Base-by-base conservation (phyloP, 2,888 invertebrate species). In the Embidobia sp. region DNA sequence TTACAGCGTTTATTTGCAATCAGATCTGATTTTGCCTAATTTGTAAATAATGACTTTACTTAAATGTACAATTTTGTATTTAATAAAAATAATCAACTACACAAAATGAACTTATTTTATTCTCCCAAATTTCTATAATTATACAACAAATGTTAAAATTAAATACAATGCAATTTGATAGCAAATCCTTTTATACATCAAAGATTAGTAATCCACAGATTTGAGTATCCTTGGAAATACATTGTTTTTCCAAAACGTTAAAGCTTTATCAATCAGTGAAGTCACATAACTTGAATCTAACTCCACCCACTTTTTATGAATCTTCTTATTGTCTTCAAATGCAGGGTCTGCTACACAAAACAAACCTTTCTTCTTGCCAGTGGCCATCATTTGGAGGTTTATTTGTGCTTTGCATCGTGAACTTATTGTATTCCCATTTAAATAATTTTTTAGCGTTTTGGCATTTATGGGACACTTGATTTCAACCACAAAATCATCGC, bases 301-400 rank as follows among this genome's bases (percentile, higher is more conserved):
- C 18, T 72, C 59, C 11, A 76, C 49, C 35, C 69, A 42, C 22
- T 22, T 22, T 6, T 3, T 22, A 6, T 22, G 6, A 22, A 22
- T 22, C 22, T 22, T 22, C 22, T 22, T 22, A 6, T 22, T 22
- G 7, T 16, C 31, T 77, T 81, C 80, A 66, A 81, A 84, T 49
- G 73, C 42, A 5, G 75, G 80, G 57, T 80, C 69, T 19, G 81
- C 81, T 7, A 83, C 80, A 69, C 80, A 78, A 64, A 83, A 83
- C 7, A 81, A 46, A 7, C 78, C 79, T 73, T 79, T 73, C 3
- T 57, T 64, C 53, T 73, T 75, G n/a, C 64, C 63, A 18, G 79
- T 31, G 29, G 78, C 61, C 51, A 77, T 61, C 84, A 83, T 84
- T 75, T 83, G 81, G 31, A 83, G 27, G 37, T 84, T 73, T 18